Evolutionary conservation across 1,140 invertebrate species (phyloP), one percentile per base, ranked within the genome.

Genomic region (Zaprionus tsacasi): DNA sequence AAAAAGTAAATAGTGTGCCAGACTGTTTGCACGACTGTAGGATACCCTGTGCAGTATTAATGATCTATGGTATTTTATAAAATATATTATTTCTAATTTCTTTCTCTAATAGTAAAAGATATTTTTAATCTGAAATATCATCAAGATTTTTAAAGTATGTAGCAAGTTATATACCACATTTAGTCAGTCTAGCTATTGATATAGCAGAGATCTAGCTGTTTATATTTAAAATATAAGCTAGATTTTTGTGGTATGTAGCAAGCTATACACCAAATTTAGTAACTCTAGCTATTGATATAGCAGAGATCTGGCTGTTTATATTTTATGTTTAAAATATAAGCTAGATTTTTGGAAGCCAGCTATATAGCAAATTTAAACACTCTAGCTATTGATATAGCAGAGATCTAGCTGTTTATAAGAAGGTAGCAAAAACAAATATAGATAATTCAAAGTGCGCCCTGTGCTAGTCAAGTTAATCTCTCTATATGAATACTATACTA

Each of bases 1-100:
- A 87, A 86, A 87, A 82, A 86, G 76, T 73, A 81, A 87, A 81
- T 75, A 71, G 17, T 50, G 11, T 25, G 10, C 17, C 10, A 50
- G 45, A 6, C 17, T 2, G 3, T 11, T 3, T 4, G 45, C 3
- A 10, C 45, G 17, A 50, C 45, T 50, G 10, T 1, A 17, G 17
- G 4, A 10, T 50, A 25, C 17, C 45, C 10, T 50, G 10, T 7
- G 21, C 0, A 15, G 1, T 1, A 43, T 15, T 15, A 6, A 3
- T 12, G 11, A 48, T 21, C 7, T 48, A 43, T 15, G 40, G n/a
- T 43, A n/a, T 13, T n/a, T 6, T 2, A n/a, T 15, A 43, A 15
- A 3, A 43, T 15, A 43, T 43, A 8, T 8, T 8, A 40, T 43
- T 43, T 2, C 0, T 15, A 2, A 0, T 7, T 8, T 15, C n/a